Base-by-base conservation (phyloP, 1,140 invertebrate species). In the Caenorhabditis inopinata region DNA sequence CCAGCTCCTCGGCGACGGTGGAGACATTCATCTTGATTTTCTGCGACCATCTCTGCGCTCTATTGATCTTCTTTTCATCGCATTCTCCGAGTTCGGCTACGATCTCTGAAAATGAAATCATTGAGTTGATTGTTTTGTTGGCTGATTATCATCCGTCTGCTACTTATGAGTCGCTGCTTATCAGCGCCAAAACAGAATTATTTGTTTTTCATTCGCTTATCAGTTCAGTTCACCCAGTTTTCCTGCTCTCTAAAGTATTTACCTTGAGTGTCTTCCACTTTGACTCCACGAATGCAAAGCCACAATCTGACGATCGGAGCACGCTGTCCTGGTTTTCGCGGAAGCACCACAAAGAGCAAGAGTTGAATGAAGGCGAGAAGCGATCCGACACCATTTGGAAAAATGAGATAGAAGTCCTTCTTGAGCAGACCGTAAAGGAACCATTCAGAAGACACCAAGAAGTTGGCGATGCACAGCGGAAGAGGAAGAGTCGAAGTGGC, bases 381-480 rank as follows among this genome's bases (percentile, higher is more conserved):
- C 51, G 78, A 82, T 48, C 86, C 86, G 25, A 87, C 85, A n/a
- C 86, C 86, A 68, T 87, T 87, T 18, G 86, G 86, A 11, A 87
- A 88, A 82, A 87, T 87, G 29, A 87, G 82, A 68, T 87, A 87
- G 78, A 87, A 89, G 49, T 87, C 86, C 45, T 78, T 53, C 46
- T 80, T 78, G 25, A 88, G 79, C 27, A 88, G 80, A 29, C 87
- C 87, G 68, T 88, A 88, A 1, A 88, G 16, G 68, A 88, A 88
- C 87, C 87, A 88, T 80, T 88, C 87, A 25, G 85, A 77, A 6
- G 86, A 88, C 5, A 88, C 87, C 42, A 88, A 12, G 62, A 88
- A 88, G 81, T 88, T 88, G 74, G 87, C 87, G 77, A 88, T 88
- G 83, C 87, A 88, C 25, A 88, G 80, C 38, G 87, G 87, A n/a